Conservation (phyloP, 2,113 vertebrate species). For the Ornithorhynchus anatinus region DNA sequence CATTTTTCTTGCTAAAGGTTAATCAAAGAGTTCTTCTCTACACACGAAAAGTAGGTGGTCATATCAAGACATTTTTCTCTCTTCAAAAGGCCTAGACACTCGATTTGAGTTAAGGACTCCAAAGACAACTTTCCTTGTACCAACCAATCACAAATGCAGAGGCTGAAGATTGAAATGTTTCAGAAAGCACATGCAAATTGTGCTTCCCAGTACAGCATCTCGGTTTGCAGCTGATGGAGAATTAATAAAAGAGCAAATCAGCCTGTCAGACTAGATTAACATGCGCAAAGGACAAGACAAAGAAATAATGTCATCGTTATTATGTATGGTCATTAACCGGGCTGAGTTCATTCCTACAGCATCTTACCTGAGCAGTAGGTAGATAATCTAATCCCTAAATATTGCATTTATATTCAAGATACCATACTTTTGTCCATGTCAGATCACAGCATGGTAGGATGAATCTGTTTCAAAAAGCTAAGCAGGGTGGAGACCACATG, state of each 20-base stretch:
- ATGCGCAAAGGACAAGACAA: slow-evolving; percentile 85
- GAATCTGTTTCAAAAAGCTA: slow-evolving; percentile 28
- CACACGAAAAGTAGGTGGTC: too few species aligned
- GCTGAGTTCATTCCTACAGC: slow-evolving; percentile 74
- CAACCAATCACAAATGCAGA: not conserved
- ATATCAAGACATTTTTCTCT: not conserved
- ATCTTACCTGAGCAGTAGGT: slow-evolving; percentile 74
- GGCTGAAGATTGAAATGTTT: slow-evolving; percentile 33
- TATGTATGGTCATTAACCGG: slow-evolving; percentile 89
- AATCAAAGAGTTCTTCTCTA: too few species aligned
- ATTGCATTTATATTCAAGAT: slow-evolving; percentile 34
- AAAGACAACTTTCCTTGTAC: not conserved
- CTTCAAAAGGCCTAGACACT: not conserved
- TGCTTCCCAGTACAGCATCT: slow-evolving; percentile 89
- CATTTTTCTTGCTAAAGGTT: too few species aligned
- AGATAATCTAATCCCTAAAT: slow-evolving; percentile 57
- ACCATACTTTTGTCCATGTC: not conserved
- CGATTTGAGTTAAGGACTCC: not conserved
- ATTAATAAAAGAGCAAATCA: slow-evolving; percentile 95
- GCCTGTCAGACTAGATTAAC: slow-evolving; percentile 92
- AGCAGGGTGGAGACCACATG: not conserved
- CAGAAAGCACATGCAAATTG: slow-evolving; percentile 73
- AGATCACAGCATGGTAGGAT: not conserved
- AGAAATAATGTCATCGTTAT: slow-evolving; percentile 81
- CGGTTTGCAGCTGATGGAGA: slow-evolving; percentile 89